phyloP scores from a whole-genome alignment of 2,113 vertebrate genomes.

The Lathamus discolor region DNA sequence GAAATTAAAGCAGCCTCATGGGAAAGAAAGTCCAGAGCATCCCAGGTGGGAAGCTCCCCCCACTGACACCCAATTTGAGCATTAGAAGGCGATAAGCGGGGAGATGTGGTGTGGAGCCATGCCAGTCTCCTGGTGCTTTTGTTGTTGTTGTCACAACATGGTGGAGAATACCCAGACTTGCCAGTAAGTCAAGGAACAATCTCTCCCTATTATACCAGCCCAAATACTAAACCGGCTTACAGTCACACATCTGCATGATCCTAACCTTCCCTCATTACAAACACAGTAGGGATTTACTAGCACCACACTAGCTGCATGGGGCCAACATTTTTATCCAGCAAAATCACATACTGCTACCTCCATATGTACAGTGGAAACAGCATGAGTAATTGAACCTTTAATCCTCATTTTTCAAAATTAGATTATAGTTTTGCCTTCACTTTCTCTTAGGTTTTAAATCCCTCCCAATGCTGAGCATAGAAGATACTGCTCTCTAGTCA shows the following conservation, averaged over 20 bases:
- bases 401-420: conserved; percentile 80
- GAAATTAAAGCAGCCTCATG: conserved; percentile 9
- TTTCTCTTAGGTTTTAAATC: conserved; percentile 61
- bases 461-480: neutral
- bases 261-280: conserved; percentile 73
- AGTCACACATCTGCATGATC: conserved; percentile 67
- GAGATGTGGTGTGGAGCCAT: neutral
- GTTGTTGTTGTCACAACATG: conserved; percentile 1
- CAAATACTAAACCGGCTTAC: conserved; percentile 70
- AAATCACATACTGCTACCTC: conserved; percentile 76
- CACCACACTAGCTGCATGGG: conserved; percentile 58
- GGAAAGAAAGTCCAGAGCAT: neutral
- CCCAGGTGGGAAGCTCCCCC: conserved; percentile 4
- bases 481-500: conserved; percentile 28
- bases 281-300: conserved; percentile 73
- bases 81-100: conserved; percentile 49
- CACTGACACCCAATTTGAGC: conserved; percentile 43
- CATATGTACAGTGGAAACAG: conserved; percentile 72
- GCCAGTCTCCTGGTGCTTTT: conserved; percentile 37
- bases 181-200: conserved; percentile 72
- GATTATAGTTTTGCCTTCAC: conserved; percentile 71
- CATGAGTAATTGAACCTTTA: conserved; percentile 75
- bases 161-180: conserved; percentile 65
- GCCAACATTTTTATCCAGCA: conserved; percentile 74
- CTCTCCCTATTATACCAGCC: conserved; percentile 71